phyloP scores from a whole-genome alignment of 2,113 vertebrate genomes.

The Halcyon senegalensis region DNA sequence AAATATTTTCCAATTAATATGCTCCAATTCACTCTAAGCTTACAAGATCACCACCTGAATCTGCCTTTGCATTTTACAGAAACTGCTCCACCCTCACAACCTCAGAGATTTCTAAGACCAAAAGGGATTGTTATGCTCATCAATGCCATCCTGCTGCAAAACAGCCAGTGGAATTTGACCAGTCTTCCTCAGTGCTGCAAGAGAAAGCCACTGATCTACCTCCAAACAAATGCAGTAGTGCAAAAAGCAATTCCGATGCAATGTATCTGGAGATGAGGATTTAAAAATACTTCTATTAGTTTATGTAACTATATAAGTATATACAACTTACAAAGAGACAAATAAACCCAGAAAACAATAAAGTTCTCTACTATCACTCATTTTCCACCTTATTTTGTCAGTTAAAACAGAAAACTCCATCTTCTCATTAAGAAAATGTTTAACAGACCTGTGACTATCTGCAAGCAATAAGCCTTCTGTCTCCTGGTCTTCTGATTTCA shows the following conservation, averaged over 20 bases:
- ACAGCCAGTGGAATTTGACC: not conserved
- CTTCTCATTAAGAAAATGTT: constrained; percentile 3
- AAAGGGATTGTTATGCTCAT: not conserved
- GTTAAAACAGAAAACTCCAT: not conserved
- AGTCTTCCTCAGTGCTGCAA: not conserved
- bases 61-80: not conserved
- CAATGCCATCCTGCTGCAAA: not conserved
- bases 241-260: not conserved
- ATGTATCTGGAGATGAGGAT: not conserved
- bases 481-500: not conserved
- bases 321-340: not conserved
- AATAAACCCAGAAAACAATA: not conserved
- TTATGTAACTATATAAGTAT: not conserved
- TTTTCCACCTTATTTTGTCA: not conserved
- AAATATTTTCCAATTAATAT: not conserved
- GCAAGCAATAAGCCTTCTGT: constrained; percentile 13
- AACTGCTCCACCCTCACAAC: not conserved
- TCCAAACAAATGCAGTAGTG: not conserved
- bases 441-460: not conserved
- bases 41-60: not conserved
- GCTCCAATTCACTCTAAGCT: not conserved
- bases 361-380: not conserved
- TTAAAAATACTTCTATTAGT: not conserved
- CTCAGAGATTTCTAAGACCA: not conserved
- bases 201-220: not conserved